Base-by-base conservation (phyloP, 1,140 invertebrate genomes). In the Orchesella cincta region DNA sequence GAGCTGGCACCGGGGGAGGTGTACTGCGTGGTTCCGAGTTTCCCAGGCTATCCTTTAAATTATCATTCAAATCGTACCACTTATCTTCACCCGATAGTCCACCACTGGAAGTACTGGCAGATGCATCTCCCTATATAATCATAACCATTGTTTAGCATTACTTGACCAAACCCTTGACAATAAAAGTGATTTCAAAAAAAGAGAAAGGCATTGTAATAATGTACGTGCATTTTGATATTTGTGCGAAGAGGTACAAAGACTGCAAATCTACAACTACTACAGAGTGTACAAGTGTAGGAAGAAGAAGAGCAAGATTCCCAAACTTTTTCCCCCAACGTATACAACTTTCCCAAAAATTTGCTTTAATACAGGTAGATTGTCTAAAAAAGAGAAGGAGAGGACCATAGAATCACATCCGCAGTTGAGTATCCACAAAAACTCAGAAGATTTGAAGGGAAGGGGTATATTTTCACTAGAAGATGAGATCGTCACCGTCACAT, bases 71-170 rank as follows among this genome's bases (percentile, higher is more conserved):
- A 76, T 90, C 89, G 79, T 90, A 90, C 91, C 91, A 92, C 82
- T 89, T 86, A 84, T 91, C 90, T 78, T 91, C 90, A 77, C 87
- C 88, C 39, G 89, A 90, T 29, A 82, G 81, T 83, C 90, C 89
- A n/a, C 89, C 90, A 82, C 88, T 90, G 64, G 89, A 90, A 54
- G 88, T 90, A 83, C 88, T 89, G 8, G 89, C 90, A 84, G 90
- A 85, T 70, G 88, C 89, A 70, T 79, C 80, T 75, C 88, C 89
- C 85, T 83, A 51, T 14, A 71, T 62, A 35, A 77, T 28, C 18
- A 57, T 5, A 57, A 26, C 12, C 14, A 57, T 57, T 57, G 14
- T 3, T n/a, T 57, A n/a, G n/a, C n/a, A n/a, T 57, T 57, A 3
- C 23, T 57, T 57, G 23, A 23, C 26, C 23, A 57, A 14, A 57